Evolutionary conservation across 2,888 invertebrate species (phyloP).

Genomic region (Dicyrtomina minuta): DNA sequence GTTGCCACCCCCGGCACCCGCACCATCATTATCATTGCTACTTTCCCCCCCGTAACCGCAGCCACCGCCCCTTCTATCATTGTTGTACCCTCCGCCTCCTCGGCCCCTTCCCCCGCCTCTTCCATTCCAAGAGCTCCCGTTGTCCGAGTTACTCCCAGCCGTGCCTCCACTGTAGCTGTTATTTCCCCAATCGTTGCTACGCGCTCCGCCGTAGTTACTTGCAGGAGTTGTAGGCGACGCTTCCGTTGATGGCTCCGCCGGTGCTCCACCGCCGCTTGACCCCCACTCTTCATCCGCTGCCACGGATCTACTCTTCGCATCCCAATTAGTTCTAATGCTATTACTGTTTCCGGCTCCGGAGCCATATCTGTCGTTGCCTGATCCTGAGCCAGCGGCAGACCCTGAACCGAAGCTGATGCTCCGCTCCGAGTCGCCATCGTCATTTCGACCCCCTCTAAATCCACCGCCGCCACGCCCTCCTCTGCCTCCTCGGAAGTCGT

Average conservation of each 20-base stretch:
- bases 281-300: slow-evolving; percentile 23
- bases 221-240: background rate
- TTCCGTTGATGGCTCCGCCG: background rate
- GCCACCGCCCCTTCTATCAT: background rate
- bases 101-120: background rate
- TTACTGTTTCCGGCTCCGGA: no score
- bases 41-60: background rate
- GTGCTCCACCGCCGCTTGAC: slow-evolving; percentile 1
- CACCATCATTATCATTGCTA: background rate
- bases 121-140: background rate
- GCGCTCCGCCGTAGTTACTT: background rate
- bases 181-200: background rate
- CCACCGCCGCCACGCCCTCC: background rate
- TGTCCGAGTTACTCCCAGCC: background rate
- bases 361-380: no score
- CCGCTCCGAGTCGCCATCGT: background rate
- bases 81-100: background rate
- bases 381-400: background rate
- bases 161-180: background rate
- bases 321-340: no score
- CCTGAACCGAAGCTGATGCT: background rate
- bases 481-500: background rate
- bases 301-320: background rate
- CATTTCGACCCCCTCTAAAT: background rate
- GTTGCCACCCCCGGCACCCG: background rate